Conservation (phyloP, 2,888 invertebrate genomes). For the Pyrgus malvae region DNA sequence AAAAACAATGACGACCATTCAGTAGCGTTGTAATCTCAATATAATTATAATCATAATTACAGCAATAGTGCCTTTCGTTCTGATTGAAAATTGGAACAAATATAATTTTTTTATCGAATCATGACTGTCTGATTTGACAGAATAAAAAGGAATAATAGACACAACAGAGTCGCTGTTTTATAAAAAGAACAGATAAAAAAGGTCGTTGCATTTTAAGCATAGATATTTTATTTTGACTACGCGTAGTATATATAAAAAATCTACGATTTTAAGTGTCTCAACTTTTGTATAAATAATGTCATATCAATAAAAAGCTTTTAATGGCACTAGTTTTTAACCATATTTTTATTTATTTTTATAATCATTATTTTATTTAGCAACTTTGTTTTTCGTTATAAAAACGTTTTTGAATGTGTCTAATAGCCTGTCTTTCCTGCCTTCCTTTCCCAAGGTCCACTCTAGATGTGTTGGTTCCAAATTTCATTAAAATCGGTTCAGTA, state of each 20-base stretch:
- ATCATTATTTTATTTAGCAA: too few relatives aligned
- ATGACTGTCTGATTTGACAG: not conserved
- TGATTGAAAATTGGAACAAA: constrained; percentile 36
- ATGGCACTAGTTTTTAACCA: not conserved
- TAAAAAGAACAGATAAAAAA: not conserved
- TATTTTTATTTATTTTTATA: not conserved
- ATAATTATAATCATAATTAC: constrained; percentile 28
- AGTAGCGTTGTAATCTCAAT: constrained; percentile 37
- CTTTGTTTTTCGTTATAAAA: too few relatives aligned
- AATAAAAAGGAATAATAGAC: not conserved
- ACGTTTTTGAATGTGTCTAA: too few relatives aligned
- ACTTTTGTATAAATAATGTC: not conserved
- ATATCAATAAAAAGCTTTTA: not conserved
- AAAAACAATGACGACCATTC: constrained; percentile 36
- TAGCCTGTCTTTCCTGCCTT: too few relatives aligned
- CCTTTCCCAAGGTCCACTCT: too few relatives aligned
- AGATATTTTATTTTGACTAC: too few relatives aligned
- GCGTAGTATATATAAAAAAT: too few relatives aligned
- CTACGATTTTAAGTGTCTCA: not conserved
- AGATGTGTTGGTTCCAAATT: too few relatives aligned
- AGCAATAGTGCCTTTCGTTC: constrained; percentile 35
- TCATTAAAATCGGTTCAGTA: too few relatives aligned
- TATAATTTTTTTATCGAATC: constrained; percentile 34
- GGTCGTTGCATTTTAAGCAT: not conserved
- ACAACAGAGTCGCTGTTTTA: too few relatives aligned